Evolutionary conservation across 2,113 vertebrate genomes (phyloP).

Genomic region (Martes martes): DNA sequence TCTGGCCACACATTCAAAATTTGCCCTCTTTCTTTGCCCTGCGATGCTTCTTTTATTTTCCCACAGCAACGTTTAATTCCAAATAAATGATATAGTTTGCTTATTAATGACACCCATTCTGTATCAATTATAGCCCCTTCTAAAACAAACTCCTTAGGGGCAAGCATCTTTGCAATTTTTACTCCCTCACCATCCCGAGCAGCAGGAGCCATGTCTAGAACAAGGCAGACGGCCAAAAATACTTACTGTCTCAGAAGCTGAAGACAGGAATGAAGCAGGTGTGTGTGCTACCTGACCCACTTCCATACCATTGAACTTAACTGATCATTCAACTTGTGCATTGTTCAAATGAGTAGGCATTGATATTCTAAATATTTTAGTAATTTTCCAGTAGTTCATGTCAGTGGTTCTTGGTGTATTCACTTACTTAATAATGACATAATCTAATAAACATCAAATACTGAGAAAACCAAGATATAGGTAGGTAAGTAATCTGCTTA

Average conservation of each 20-base stretch:
- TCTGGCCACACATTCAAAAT: background rate
- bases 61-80: background rate
- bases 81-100: background rate
- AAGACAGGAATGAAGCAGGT: background rate
- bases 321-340: background rate
- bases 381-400: background rate
- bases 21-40: background rate
- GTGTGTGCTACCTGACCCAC: fast-evolving
- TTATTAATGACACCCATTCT: background rate
- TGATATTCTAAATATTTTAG: background rate
- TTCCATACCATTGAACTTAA: background rate
- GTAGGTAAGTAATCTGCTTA: background rate
- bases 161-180: background rate
- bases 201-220: background rate
- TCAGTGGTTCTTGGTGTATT: background rate
- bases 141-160: background rate
- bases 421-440: background rate
- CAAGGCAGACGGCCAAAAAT: background rate
- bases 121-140: fast-evolving
- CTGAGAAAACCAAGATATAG: background rate
- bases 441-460: conserved; percentile 32
- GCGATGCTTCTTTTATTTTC: background rate
- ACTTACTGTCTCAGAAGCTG: background rate
- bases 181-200: background rate
- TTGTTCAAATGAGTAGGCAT: background rate